Percentiles rank a stretch among this genome's conserved stretches.
These are phyloP conservation scores for Bubo blakistoni DNA, from an alignment of 2,113 vertebrate genomes.

Conservation along the genomic window DNA sequence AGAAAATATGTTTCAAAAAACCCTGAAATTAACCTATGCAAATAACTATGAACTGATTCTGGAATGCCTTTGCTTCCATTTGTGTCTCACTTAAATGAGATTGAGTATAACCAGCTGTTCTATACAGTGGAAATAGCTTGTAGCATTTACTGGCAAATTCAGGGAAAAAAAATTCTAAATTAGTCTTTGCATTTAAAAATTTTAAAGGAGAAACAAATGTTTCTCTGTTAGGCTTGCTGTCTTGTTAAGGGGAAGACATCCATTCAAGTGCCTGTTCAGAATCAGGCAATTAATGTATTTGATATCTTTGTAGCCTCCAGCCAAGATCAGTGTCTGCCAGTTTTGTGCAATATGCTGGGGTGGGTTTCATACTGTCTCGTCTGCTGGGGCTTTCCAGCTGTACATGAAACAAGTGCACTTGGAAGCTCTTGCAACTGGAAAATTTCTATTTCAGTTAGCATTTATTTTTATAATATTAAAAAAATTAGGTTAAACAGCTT, in stretches of 20 bases:
- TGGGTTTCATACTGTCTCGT: neutral
- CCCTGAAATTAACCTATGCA: conserved; percentile 35
- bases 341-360: neutral
- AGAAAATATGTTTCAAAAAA: conserved; percentile 9
- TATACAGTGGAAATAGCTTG: neutral
- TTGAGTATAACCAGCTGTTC: conserved; percentile 13
- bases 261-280: neutral
- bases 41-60: neutral
- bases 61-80: conserved; percentile 27
- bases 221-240: neutral
- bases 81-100: conserved; percentile 28
- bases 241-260: neutral
- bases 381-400: neutral
- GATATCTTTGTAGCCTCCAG: neutral
- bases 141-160: neutral
- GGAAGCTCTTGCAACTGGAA: neutral
- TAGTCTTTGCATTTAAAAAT: neutral
- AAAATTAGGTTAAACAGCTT: neutral
- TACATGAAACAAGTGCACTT: neutral
- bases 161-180: neutral
- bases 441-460: neutral
- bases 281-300: neutral
- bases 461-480: neutral
- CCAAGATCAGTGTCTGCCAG: neutral
- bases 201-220: neutral